Evolutionary conservation across 2,113 vertebrate genomes (phyloP), one percentile per base, ranked within the genome.

Genomic region (Gasterosteus nipponicus): DNA sequence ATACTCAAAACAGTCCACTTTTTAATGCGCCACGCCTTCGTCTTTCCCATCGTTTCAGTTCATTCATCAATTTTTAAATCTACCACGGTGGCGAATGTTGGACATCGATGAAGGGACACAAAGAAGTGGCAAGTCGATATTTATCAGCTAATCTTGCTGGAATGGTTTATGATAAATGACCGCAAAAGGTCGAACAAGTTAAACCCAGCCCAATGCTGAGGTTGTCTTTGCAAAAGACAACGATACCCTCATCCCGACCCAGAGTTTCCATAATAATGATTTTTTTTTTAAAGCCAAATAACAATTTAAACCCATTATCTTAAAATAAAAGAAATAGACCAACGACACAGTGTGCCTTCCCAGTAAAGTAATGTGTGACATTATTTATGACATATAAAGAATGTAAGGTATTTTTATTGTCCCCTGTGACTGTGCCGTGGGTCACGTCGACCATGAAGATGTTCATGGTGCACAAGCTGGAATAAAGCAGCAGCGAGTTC

Each of bases 81-180:
- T 73, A 58, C 39, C 35, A 9, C 29, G 18, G 51, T 31, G 67
- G 68, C 29, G n/a, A 78, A 83, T 66, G 71, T 68, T 39, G 57
- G 65, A 83, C 46, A 69, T 79, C 67, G 46, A 74, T 63, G 54
- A 85, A 71, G 62, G 69, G 68, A 85, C 80, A 78, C 58, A 26
- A 84, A 81, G 63, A 83, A 64, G 75, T 84, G 80, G 81, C 71
- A 78, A 78, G 51, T 85, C 15, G 22, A 59, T 78, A 74, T 68
- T 77, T 66, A 84, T 89, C 78, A 66, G 65, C 77, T 74, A 31
- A 72, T 65, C 82, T 78, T 65, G 71, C 70, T 73, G 92, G 90
- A 92, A 92, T 92, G 89, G 68, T 91, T 86, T 18, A 41, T 83
- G 72, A 72, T 61, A 70, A 82, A 64, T n/a, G 67, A 89, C 81